These are phyloP conservation scores for Myiagra hebetior DNA, from an alignment of 2,113 vertebrate species.

Conservation along the genomic window DNA sequence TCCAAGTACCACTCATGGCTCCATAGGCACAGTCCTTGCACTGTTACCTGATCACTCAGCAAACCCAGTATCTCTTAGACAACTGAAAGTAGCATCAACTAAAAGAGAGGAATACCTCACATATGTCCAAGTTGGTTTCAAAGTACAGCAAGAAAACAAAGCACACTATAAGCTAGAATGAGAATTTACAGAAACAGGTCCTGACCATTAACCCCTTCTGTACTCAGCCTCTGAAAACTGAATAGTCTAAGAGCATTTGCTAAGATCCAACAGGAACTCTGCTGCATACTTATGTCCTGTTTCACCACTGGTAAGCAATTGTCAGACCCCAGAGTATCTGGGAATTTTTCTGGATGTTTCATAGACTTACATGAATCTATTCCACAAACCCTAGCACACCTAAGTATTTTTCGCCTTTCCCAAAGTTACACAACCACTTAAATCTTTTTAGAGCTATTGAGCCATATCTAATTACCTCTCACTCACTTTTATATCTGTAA, in stretches of 20 bases:
- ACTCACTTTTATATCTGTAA: not conserved
- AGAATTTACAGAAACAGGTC: not conserved
- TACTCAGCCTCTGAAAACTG: not conserved
- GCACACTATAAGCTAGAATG: not conserved
- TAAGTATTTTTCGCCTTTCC: not conserved
- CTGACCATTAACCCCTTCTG: not conserved
- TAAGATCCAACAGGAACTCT: not conserved
- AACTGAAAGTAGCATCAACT: not conserved
- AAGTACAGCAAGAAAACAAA: not conserved
- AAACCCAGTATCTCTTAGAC: not conserved
- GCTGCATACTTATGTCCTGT: not conserved
- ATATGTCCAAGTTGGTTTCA: not conserved
- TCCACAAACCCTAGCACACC: not conserved
- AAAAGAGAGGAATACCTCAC: not conserved
- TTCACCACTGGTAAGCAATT: not conserved
- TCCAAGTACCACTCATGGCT: not conserved
- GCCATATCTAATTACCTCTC: not conserved
- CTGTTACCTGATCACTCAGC: not conserved
- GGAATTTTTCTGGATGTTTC: not conserved
- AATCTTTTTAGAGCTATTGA: not conserved
- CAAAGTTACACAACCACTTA: not conserved
- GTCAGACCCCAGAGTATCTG: not conserved
- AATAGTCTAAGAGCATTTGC: not conserved
- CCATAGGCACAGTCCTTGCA: not conserved
- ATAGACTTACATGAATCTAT: not conserved